Percentiles rank a stretch among this genome's conserved stretches.
Evolutionary conservation across 1,140 invertebrate genomes (phyloP).

Genomic region (Hypothenemus hampei): DNA sequence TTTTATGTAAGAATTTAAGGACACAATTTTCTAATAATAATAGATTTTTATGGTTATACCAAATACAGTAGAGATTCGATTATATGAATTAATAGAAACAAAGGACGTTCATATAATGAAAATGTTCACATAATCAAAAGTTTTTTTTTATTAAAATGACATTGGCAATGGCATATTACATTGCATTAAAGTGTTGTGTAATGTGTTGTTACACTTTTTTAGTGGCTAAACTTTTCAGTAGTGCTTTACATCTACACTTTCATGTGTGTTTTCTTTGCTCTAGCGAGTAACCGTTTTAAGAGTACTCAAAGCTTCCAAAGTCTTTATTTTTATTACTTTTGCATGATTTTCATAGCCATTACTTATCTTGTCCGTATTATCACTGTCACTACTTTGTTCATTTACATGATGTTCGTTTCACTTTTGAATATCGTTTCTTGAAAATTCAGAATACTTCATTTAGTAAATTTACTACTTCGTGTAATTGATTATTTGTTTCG

Average conservation of each 20-base stretch:
- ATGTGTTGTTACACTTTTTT: too few relatives aligned
- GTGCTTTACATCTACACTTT: background rate
- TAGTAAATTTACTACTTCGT: background rate
- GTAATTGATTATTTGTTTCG: background rate
- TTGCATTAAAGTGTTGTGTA: too few relatives aligned
- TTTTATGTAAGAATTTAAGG: too few relatives aligned
- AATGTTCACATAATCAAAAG: too few relatives aligned
- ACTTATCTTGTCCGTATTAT: background rate
- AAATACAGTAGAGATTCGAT: too few relatives aligned
- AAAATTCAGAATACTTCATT: background rate
- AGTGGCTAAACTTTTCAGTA: background rate
- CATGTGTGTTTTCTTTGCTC: background rate
- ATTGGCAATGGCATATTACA: too few relatives aligned
- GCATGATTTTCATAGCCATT: background rate
- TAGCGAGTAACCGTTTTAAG: background rate
- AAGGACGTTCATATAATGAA: too few relatives aligned
- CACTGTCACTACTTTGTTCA: background rate
- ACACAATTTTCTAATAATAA: too few relatives aligned
- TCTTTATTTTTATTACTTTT: background rate
- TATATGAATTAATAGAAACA: too few relatives aligned
- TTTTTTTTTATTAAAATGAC: too few relatives aligned
- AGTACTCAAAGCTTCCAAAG: too few relatives aligned
- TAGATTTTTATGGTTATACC: too few relatives aligned
- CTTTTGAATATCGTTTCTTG: background rate
- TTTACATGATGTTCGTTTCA: background rate